Conservation (phyloP, 1,140 invertebrate species). For the Eumaeus atala region DNA sequence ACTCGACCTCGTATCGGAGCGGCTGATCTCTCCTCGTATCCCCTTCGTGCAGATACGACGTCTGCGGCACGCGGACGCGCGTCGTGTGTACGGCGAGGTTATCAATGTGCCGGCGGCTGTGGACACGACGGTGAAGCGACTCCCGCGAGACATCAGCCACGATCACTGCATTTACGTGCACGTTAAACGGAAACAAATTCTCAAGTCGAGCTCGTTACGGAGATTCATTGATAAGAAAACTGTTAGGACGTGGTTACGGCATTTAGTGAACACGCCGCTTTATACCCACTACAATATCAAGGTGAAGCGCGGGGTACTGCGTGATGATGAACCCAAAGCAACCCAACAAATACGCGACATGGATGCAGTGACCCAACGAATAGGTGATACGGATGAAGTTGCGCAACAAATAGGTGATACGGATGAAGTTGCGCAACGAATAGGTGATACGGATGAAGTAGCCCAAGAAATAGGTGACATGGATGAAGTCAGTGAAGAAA, state of each 20-base stretch:
- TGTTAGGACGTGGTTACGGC: conserved; percentile 24
- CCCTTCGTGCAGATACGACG: conserved; percentile 8
- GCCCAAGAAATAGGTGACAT: conserved; percentile 13
- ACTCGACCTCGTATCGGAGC: conserved; percentile 3
- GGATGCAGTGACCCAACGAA: too few species aligned
- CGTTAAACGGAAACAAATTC: conserved; percentile 22
- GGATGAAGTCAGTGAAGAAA: conserved; percentile 24
- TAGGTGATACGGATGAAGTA: conserved; percentile 9
- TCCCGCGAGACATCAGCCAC: conserved; percentile 25
- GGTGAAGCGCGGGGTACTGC: too few species aligned
- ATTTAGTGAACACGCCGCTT: too few species aligned
- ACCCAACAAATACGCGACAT: too few species aligned
- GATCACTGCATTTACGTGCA: conserved; percentile 28
- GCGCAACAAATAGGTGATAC: too few species aligned
- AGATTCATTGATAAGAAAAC: conserved; percentile 20
- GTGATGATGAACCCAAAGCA: too few species aligned
- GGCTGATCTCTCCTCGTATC: conserved; percentile 1
- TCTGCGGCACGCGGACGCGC: conserved; percentile 19
- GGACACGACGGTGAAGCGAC: conserved; percentile 26
- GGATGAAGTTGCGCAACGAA: too few species aligned
- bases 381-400: conserved; percentile 10
- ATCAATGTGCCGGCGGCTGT: conserved; percentile 27
- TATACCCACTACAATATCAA: too few species aligned
- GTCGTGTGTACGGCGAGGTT: conserved; percentile 23
- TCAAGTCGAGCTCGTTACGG: conserved; percentile 21